Evolutionary conservation across 2,113 vertebrate genomes (phyloP), one percentile per base, ranked within the genome.

Genomic region (Epinephelus fuscoguttatus): DNA sequence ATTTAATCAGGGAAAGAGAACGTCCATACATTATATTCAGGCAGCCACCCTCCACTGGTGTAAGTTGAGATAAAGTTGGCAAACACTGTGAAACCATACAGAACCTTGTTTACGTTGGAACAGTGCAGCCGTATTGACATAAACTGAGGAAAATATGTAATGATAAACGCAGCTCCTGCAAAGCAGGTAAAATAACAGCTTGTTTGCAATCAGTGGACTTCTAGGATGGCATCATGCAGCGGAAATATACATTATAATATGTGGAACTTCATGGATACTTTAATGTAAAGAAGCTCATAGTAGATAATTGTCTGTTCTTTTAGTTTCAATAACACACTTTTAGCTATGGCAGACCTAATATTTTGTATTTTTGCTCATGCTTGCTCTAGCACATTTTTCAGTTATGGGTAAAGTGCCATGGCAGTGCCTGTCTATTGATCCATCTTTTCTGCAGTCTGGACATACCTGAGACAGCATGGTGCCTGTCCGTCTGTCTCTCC

Each of bases 141-240:
- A 13, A 82, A 74, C 47, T 62, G 53, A 80, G 62, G 82, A 40
- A 81, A 80, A 81, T 84, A 67, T 68, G 27, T 42, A 59, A 80
- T 33, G 68, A 86, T 82, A 50, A 84, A 67, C 49, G 60, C 25
- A 64, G 57, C 70, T 67, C 78, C 79, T 45, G 70, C 75, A 79
- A 59, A 86, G 57, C 49, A 72, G 91, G 74, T 76, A 75, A 67
- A 30, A 70, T 81, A 84, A 81, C 78, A 73, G 63, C 77, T 77
- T 71, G 75, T 81, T 89, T 82, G 84, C 76, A 91, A 87, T 91
- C 87, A 86, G 23, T 75, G 84, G n/a, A 53, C 33, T 50, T 82
- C 17, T 33, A 49, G 47, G 78, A 71, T 18, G 3, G 18, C 63
- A 71, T 76, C 42, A 37, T 40, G 7, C 25, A 64, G 25, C 19